phyloP scores from a whole-genome alignment of 1,140 invertebrate genomes.

The Zaprionus ghesquierei region DNA sequence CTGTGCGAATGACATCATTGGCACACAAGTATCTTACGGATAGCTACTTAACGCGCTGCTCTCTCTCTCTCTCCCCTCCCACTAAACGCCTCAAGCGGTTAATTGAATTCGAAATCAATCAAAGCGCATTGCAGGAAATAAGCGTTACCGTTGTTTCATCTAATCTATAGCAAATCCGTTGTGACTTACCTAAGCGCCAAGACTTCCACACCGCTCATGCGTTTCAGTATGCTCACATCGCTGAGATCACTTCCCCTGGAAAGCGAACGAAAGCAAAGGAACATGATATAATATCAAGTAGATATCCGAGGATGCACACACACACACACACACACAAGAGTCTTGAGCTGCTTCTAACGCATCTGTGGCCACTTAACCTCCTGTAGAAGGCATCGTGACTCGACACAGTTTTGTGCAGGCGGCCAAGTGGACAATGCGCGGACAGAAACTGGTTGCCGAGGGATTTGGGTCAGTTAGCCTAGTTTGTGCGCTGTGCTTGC shows the following conservation, averaged over 20 bases:
- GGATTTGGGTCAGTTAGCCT: slow-evolving; percentile 40
- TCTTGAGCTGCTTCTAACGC: not conserved
- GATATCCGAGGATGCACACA: too few species aligned
- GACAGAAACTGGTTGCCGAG: slow-evolving; percentile 60
- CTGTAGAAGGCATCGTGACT: slow-evolving; percentile 52
- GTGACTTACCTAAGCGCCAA: slow-evolving; percentile 88
- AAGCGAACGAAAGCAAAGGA: slow-evolving; percentile 59
- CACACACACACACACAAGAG: too few species aligned
- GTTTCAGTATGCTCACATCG: slow-evolving; percentile 89
- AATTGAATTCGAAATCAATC: slow-evolving; percentile 46
- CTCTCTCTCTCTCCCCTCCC: not conserved
- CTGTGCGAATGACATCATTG: slow-evolving; percentile 50
- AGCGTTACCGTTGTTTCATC: slow-evolving; percentile 8
- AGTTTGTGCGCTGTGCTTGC: not conserved
- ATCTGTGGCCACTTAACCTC: slow-evolving; percentile 35
- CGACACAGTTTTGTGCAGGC: slow-evolving; percentile 19
- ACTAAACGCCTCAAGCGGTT: slow-evolving; percentile 6
- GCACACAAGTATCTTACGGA: slow-evolving; percentile 35
- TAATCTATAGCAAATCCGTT: slow-evolving; percentile 8
- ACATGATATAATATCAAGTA: slow-evolving; percentile 22
- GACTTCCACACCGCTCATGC: slow-evolving; percentile 91
- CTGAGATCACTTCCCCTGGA: slow-evolving; percentile 91
- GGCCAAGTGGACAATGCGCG: slow-evolving; percentile 49
- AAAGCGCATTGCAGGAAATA: slow-evolving; percentile 36
- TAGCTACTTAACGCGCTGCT: slow-evolving; percentile 6